phyloP scores from a whole-genome alignment of 2,113 vertebrate species.

The Brachypteracias leptosomus region DNA sequence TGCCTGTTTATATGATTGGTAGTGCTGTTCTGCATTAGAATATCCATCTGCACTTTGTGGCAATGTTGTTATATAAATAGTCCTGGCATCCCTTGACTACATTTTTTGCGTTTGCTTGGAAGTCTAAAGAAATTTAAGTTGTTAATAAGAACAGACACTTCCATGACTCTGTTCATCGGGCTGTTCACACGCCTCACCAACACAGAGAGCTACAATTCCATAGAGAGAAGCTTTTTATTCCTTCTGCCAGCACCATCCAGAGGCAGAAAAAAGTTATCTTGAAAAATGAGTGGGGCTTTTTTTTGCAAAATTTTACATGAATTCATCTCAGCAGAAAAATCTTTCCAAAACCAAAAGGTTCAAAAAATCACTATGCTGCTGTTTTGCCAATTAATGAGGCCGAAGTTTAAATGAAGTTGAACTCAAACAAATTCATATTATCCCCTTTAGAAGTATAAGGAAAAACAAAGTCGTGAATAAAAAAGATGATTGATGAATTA shows the following conservation, averaged over 20 bases:
- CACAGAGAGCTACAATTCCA: not conserved
- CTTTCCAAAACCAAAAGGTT: not conserved
- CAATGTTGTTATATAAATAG: not conserved
- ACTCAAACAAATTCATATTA: not conserved
- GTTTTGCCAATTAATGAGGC: not conserved
- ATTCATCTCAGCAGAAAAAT: not conserved
- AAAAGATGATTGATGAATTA: not conserved
- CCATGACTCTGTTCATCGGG: not conserved
- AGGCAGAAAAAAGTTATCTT: not conserved
- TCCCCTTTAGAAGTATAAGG: not conserved
- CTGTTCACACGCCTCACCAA: not conserved
- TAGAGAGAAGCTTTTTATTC: not conserved
- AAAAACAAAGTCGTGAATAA: not conserved
- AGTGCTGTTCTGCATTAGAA: not conserved
- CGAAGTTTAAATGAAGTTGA: not conserved
- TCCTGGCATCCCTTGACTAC: not conserved
- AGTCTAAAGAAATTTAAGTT: not conserved
- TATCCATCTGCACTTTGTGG: not conserved
- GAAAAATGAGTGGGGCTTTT: not conserved
- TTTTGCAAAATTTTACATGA: not conserved
- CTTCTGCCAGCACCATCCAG: conserved; percentile 18
- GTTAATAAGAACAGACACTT: not conserved
- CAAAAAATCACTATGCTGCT: not conserved
- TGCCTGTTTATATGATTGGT: not conserved
- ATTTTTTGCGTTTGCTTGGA: not conserved